Base-by-base conservation (phyloP, 2,888 invertebrate species). In the Candidula unifasciata region DNA sequence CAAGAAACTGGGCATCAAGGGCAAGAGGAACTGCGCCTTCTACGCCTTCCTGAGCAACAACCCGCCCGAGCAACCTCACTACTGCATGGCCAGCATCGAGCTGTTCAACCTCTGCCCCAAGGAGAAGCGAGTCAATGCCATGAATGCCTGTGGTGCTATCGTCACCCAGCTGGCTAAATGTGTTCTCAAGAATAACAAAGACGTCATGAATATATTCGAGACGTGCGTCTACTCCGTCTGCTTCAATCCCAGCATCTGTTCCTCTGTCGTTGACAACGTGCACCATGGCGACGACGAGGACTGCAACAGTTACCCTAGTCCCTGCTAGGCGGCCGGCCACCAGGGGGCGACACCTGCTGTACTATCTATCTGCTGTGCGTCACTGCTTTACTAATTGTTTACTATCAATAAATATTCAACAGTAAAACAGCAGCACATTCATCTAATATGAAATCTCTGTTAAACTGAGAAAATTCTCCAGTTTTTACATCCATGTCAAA, bases 21-120 rank as follows among this genome's bases (percentile, higher is more conserved):
- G 69, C 18, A 71, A 71, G 37, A 13, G 69, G 24, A 71, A 71
- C 69, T 71, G 69, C 8, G 69, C 69, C 24, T 37, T 71, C 24
- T 37, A 24, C 18, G 69, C 69, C 24, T 71, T 71, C 69, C 37
- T 71, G 24, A 37, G 5, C 3, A 71, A 71, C 37, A 71, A 71
- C 37, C 69, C 69, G 21, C 35, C 35, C 3, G 37, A 71, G 35
- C 69, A 71, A 21, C 69, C 69, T 2, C 69, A 37, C 35, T 71
- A 71, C 69, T 71, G 69, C 18, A 21, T 35, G 24, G 6, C 69
- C 69, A 37, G 37, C 8, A 24, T 71, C 35, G 21, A 71, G 35
- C 16, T 71, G 3, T 71, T 37, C 3, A 71, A 71, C 35, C 5
- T 71, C 21, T 71, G 69, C 24, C 18, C 69, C 5, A 21, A 3